Evolutionary conservation across 2,888 invertebrate genomes (phyloP).

Genomic region (Siphonodentalium dalli): DNA sequence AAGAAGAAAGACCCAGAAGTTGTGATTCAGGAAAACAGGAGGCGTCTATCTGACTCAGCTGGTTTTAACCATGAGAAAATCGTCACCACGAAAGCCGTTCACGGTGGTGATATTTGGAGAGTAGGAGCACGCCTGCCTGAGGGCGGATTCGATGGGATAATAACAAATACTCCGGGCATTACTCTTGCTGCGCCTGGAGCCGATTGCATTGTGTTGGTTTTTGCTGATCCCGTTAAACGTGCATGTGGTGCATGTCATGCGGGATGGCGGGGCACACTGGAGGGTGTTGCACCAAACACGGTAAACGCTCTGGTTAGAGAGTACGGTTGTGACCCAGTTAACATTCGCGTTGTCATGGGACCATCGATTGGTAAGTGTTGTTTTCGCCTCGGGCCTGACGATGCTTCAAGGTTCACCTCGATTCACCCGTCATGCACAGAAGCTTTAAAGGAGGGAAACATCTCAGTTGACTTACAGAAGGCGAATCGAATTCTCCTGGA

Average conservation of each 20-base stretch:
- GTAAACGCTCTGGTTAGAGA: slow-evolving; percentile 31
- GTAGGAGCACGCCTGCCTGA: slow-evolving; percentile 27
- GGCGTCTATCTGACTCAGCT: slow-evolving; percentile 25
- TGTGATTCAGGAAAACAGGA: slow-evolving; percentile 35
- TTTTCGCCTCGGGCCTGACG: slow-evolving; percentile 25
- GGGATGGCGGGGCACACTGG: slow-evolving; percentile 38
- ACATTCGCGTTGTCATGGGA: slow-evolving; percentile 39
- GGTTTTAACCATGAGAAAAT: slow-evolving; percentile 15
- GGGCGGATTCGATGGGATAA: slow-evolving; percentile 32
- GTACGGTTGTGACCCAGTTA: slow-evolving; percentile 27
- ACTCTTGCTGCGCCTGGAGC: slow-evolving; percentile 43
- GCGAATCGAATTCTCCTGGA: slow-evolving; percentile 36
- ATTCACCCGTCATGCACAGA: slow-evolving; percentile 27
- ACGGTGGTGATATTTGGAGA: slow-evolving; percentile 33
- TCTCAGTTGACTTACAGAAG: slow-evolving; percentile 29
- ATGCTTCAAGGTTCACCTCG: slow-evolving; percentile 19
- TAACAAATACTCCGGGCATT: slow-evolving; percentile 27
- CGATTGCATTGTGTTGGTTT: slow-evolving; percentile 36
- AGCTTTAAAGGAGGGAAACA: slow-evolving; percentile 5
- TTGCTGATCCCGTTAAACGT: slow-evolving; percentile 37
- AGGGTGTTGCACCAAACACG: slow-evolving; percentile 26
- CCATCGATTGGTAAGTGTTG: slow-evolving; percentile 32
- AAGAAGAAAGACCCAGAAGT: slow-evolving; percentile 33
- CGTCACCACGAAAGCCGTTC: slow-evolving; percentile 23
- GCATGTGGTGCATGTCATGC: slow-evolving; percentile 40